Base-by-base conservation (phyloP, 2,797 vertebrate species). In the Girardinus metallicus region DNA sequence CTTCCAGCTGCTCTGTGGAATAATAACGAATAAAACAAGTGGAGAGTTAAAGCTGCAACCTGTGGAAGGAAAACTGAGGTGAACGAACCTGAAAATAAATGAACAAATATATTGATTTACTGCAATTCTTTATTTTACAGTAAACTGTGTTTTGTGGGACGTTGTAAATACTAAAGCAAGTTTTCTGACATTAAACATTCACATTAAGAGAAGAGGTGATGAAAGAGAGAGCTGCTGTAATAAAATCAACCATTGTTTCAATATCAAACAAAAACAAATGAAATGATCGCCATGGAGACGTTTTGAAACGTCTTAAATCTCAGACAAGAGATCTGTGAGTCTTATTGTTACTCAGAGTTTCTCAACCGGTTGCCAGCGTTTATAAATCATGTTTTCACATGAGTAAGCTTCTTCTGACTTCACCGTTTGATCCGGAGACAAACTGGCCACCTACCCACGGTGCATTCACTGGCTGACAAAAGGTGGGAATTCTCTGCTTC, bases 381-480 rank as follows among this genome's bases (percentile, higher is more conserved):
- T 12, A 43, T n/a, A 70, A 70, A 43, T 70, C 66, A 44, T 70
- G 66, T 70, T 70, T n/a, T 70, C 62, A 18, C 66, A 70, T 41
- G 36, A 70, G 10, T 41, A 41, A 5, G 21, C 4, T 13, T 44
- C 13, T 26, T 41, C 23, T 43, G 66, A n/a, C 39, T 70, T 41
- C 21, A 68, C 11, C 5, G 1, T 41, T 68, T 26, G 16, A 62
- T 62, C 36, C 21, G 2, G 4, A 66, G 34, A 66, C 29, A 34
- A 31, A 16, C 57, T 34, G 57, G 57, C 29, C 57, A 34, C 57
- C 57, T 34, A 34, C 29, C 0, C 13, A 18, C 29, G 57, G 57
- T 62, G 57, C 57, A 18, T 62, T 62, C 13, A 8, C 57, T 34
- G 57, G 1, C 57, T 36, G 7, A 36, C 16, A 64, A 64, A 36